These are phyloP conservation scores for Vanessa cardui DNA, from an alignment of 2,888 invertebrate genomes.

Conservation along the genomic window DNA sequence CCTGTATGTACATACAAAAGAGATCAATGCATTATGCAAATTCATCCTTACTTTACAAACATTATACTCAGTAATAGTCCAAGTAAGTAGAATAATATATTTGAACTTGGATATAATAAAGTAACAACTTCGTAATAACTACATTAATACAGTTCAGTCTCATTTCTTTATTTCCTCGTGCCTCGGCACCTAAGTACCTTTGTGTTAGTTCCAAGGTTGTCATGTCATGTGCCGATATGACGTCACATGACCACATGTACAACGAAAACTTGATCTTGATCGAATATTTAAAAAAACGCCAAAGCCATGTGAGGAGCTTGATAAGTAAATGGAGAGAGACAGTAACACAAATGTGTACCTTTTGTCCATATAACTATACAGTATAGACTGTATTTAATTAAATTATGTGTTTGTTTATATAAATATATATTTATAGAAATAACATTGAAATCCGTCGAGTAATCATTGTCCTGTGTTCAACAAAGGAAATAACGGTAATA, in stretches of 20 bases:
- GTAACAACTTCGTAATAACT: neutral
- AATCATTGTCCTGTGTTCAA: neutral
- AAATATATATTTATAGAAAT: neutral
- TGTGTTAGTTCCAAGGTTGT: neutral
- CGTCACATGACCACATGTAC: neutral
- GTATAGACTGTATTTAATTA: too few species aligned
- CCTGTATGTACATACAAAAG: too few species aligned
- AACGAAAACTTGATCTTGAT: neutral
- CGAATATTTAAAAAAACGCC: too few species aligned
- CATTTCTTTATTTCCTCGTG: slow-evolving; percentile 2
- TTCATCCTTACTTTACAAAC: too few species aligned
- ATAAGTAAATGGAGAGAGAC: too few species aligned
- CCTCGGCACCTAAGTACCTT: neutral
- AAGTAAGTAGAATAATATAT: neutral
- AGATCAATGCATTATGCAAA: too few species aligned
- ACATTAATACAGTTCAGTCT: neutral
- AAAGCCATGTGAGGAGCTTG: too few species aligned
- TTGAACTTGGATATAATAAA: neutral
- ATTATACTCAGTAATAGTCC: neutral
- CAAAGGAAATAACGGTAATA: slow-evolving; percentile 10
- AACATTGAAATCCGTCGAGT: neutral
- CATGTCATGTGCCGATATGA: slow-evolving; percentile 2
- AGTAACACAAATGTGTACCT: too few species aligned
- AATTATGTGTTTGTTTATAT: too few species aligned
- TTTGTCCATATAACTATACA: too few species aligned